Evolutionary conservation across 2,888 invertebrate genomes (phyloP).

Genomic region (Sericinus montela): DNA sequence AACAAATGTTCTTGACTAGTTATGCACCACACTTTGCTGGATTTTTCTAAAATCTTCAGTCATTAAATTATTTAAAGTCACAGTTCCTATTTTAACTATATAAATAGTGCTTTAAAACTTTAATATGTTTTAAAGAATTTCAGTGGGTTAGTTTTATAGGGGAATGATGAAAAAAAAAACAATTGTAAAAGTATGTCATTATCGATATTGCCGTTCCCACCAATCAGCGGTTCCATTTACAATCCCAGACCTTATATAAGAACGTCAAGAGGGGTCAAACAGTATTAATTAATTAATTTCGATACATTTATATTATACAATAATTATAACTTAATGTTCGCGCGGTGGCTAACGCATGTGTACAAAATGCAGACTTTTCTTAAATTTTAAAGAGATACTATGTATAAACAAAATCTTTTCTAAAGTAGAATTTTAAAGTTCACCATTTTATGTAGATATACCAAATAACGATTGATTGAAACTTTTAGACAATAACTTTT

Average conservation of each 20-base stretch:
- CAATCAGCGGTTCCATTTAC: slow-evolving; percentile 35
- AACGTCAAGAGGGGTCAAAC: slow-evolving; percentile 60
- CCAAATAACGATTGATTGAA: slow-evolving; percentile 60
- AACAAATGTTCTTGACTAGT: too few relatives aligned
- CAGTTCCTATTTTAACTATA: too few relatives aligned
- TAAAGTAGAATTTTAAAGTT: slow-evolving; percentile 40
- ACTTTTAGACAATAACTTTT: slow-evolving; percentile 74
- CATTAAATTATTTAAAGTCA: too few relatives aligned
- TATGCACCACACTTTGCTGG: too few relatives aligned
- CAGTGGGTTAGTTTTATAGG: slow-evolving; percentile 6
- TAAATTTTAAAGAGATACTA: slow-evolving; percentile 31
- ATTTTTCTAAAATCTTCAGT: too few relatives aligned
- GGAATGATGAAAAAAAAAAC: slow-evolving; percentile 6
- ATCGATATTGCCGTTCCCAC: slow-evolving; percentile 25
- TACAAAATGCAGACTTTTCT: slow-evolving; percentile 31
- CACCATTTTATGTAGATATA: slow-evolving; percentile 45
- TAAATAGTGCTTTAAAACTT: too few relatives aligned
- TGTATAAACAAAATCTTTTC: slow-evolving; percentile 38
- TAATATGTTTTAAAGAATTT: background rate
- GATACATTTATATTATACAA: slow-evolving; percentile 54
- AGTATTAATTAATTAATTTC: slow-evolving; percentile 75
- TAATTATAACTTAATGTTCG: slow-evolving; percentile 40
- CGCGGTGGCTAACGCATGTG: slow-evolving; percentile 43
- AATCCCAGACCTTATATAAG: slow-evolving; percentile 32
- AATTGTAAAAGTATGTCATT: background rate